phyloP scores from a whole-genome alignment of 2,888 invertebrate species.

The Aphelenchoides bicaudatus region DNA sequence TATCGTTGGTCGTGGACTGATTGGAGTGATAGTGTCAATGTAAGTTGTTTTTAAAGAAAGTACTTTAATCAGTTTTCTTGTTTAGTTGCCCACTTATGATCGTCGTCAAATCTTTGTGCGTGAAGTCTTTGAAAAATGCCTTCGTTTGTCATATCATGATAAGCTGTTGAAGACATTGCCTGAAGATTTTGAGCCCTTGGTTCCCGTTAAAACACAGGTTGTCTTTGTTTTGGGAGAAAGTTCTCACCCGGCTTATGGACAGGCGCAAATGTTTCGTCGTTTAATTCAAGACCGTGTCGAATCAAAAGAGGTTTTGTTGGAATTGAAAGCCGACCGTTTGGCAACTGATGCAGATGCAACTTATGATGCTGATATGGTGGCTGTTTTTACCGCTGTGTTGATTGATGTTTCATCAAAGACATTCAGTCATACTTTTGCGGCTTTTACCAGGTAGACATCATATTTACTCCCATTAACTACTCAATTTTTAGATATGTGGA shows the following conservation, averaged over 20 bases:
- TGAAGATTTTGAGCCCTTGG: constrained; percentile 75
- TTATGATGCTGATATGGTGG: constrained; percentile 88
- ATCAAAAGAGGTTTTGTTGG: constrained; percentile 30
- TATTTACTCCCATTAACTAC: neutral
- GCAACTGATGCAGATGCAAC: constrained; percentile 17
- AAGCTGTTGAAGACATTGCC: constrained; percentile 88
- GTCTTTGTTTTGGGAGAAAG: constrained; percentile 48
- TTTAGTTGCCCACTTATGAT: constrained; percentile 64
- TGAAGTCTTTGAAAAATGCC: constrained; percentile 82
- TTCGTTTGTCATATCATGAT: constrained; percentile 88
- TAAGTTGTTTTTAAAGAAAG: constrained; percentile 16
- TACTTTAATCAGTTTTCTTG: neutral
- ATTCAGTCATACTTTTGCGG: constrained; percentile 95
- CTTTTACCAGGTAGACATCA: constrained; percentile 78
- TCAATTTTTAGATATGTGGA: constrained; percentile 63
- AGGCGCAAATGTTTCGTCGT: constrained; percentile 21
- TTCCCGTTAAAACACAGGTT: constrained; percentile 78
- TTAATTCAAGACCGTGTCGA: constrained; percentile 16
- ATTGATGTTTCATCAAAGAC: constrained; percentile 90
- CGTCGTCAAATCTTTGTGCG: constrained; percentile 89
- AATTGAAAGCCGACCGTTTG: constrained; percentile 21
- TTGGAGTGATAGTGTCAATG: constrained; percentile 62
- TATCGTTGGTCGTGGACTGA: constrained; percentile 92
- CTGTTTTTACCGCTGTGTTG: constrained; percentile 69
- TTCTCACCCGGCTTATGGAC: constrained; percentile 28